A percentile compares a stretch with the other conserved stretches of the same genome.
phyloP scores from a whole-genome alignment of 2,113 vertebrate genomes.

The Saccopteryx bilineata region DNA sequence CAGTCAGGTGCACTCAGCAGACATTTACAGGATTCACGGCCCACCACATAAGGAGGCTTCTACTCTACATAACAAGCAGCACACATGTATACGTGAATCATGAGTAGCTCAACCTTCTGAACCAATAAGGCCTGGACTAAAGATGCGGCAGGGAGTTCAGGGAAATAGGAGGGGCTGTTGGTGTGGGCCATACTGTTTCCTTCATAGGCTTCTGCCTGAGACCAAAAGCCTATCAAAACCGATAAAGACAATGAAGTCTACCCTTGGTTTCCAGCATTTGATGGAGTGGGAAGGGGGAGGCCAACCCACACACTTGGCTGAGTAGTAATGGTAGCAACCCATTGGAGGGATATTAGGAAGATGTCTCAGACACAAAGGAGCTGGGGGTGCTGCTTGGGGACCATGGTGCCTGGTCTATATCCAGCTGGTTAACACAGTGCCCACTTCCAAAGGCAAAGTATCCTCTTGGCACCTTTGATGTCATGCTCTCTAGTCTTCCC shows the following conservation, averaged over 20 bases:
- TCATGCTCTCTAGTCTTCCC: not conserved
- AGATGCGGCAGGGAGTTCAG: not conserved
- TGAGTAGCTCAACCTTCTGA: not conserved
- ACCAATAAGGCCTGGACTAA: not conserved
- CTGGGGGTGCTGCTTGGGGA: not conserved
- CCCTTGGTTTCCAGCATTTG: not conserved
- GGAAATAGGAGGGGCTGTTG: not conserved
- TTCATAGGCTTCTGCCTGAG: slow-evolving; percentile 6
- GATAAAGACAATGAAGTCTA: not conserved
- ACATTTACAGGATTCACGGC: not conserved
- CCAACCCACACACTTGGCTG: not conserved
- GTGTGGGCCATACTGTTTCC: not conserved
- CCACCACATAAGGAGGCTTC: not conserved
- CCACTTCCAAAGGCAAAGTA: not conserved
- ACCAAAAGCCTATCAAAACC: not conserved
- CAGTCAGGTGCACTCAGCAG: not conserved
- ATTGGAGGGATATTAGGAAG: not conserved
- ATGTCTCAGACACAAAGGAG: not conserved
- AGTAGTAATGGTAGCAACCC: not conserved
- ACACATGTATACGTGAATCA: not conserved
- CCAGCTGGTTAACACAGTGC: not conserved
- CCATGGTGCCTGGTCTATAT: not conserved
- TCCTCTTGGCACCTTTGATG: not conserved
- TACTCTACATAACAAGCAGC: not conserved
- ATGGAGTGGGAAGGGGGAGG: not conserved